Evolutionary conservation across 2,888 invertebrate genomes (phyloP), one percentile per base, ranked within the genome.

Genomic region (Catotricha subobsoleta): DNA sequence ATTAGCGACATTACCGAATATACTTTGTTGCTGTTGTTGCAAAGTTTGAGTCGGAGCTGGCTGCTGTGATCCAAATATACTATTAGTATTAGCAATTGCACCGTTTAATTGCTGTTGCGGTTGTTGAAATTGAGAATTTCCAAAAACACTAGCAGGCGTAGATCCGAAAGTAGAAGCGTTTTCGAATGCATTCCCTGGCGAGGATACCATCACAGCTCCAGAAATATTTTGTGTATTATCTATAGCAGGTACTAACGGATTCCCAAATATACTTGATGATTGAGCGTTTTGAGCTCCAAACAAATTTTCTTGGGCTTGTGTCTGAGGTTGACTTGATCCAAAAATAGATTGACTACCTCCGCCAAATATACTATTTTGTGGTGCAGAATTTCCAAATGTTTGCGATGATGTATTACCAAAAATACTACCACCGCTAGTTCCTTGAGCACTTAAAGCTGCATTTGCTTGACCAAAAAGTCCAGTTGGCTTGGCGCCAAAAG

Each of bases 391-490:
- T n/a, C 34, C 34, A 21, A 36, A 36, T 2, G 12, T n/a, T 9
- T 19, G 19, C 13, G 15, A 4, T 31, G 34, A 27, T 8, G 27
- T 27, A 12, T 12, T 27, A 12, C 44, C 40, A 42, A 50, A 50
- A 3, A 48, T 39, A 50, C 46, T 47, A 15, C 18, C 30, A 21
- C 19, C 43, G 39, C 27, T 45, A 44, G n/a, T 30, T 10, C 40
- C 7, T 39, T 43, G 43, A 44, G 60, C 62, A 3, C 21, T 27
- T 15, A 38, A 53, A 51, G 7, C 62, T 63, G 48, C 54, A 59
- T 3, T 57, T 53, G 43, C 65, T 66, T 42, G 66, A 46, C 8
- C 64, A 62, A 23, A 62, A 52, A 18, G 61, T 8, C 29, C 18
- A 12, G 42, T 37, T 8, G 46, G 48, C 21, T 29, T 19, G 16